These are phyloP conservation scores for Pipistrellus pygmaeus DNA, from an alignment of 2,797 vertebrate species.

Conservation along the genomic window DNA sequence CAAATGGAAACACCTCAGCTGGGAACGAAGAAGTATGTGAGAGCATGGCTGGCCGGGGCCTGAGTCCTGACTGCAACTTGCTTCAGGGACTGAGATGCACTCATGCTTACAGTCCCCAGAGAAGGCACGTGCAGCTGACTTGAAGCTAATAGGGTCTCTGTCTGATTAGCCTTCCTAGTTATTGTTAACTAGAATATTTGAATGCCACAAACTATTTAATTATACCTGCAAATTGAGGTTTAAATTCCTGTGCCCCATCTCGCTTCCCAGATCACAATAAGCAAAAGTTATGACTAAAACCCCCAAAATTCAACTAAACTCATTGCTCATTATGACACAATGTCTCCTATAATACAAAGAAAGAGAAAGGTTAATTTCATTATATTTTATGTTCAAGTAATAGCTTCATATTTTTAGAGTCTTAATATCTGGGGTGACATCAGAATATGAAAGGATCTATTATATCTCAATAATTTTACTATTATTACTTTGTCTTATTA, in stretches of 20 bases:
- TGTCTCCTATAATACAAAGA: not conserved
- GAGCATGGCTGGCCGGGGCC: fast-evolving
- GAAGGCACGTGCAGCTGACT: not conserved
- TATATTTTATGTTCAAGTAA: slow-evolving; percentile 43
- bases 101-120: not conserved
- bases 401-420: not conserved
- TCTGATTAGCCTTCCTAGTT: not conserved
- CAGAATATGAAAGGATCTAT: not conserved
- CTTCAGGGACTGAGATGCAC: not conserved
- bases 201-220: not conserved
- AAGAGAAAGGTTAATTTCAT: slow-evolving; percentile 51
- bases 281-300: not conserved
- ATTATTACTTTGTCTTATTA: not conserved
- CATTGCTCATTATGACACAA: not conserved
- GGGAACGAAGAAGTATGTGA: too few relatives aligned
- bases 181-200: not conserved
- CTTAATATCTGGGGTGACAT: not conserved
- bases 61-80: not conserved
- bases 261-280: not conserved
- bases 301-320: not conserved
- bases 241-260: not conserved
- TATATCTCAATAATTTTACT: not conserved
- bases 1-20: not conserved
- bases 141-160: not conserved
- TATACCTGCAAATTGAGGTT: not conserved